phyloP scores from a whole-genome alignment of 2,797 vertebrate genomes.

The Falco biarmicus region DNA sequence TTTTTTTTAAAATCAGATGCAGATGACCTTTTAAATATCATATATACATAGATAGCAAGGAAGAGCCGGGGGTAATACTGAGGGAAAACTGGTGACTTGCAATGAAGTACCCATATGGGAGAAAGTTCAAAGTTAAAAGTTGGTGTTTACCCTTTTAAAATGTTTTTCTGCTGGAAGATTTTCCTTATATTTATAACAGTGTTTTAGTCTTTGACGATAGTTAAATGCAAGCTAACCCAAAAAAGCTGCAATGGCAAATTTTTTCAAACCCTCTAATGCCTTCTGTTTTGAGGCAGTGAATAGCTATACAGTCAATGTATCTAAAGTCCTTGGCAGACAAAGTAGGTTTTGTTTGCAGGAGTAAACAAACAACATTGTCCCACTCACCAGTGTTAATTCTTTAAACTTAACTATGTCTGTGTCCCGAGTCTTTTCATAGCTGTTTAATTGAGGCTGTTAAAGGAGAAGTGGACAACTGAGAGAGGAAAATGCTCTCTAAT shows the following conservation, averaged over 20 bases:
- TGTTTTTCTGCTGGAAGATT: background rate
- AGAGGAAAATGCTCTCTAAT: background rate
- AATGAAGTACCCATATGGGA: constrained; percentile 26
- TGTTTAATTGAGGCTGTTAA: background rate
- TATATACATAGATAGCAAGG: background rate
- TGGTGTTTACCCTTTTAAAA: constrained; percentile 34
- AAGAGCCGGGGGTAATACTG: background rate
- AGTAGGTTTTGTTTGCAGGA: background rate
- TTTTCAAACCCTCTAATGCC: background rate
- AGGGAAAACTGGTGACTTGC: constrained; percentile 2
- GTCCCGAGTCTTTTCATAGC: background rate
- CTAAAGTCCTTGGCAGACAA: background rate
- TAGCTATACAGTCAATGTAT: background rate
- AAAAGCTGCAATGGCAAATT: background rate
- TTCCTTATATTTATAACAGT: background rate
- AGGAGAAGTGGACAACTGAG: background rate
- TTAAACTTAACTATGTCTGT: background rate
- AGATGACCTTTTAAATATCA: constrained; percentile 45
- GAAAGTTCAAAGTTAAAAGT: constrained; percentile 26
- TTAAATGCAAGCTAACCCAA: background rate
- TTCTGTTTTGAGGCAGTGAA: background rate
- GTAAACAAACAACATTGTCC: background rate
- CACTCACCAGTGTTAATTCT: background rate
- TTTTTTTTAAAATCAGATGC: background rate
- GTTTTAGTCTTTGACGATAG: background rate